Percentiles rank a stretch among this genome's conserved stretches.
Conservation (phyloP, 2,113 vertebrate genomes). For the Poeciliopsis retropinna region DNA sequence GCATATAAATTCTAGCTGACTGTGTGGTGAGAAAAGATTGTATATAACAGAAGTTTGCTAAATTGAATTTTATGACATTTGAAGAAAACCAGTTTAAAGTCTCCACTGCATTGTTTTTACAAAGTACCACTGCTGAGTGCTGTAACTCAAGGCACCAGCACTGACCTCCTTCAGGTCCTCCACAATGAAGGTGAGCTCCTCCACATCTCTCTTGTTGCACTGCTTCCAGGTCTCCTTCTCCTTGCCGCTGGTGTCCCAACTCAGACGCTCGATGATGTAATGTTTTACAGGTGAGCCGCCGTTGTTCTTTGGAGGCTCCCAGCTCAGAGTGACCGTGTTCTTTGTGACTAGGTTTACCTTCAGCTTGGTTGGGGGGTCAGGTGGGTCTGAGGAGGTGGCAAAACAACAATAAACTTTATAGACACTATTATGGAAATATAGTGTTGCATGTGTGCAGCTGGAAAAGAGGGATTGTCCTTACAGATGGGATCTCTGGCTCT, state of each 20-base stretch:
- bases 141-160: not conserved
- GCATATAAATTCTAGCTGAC: too few relatives aligned
- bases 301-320: slow-evolving; percentile 95
- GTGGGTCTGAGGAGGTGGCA: slow-evolving; percentile 83
- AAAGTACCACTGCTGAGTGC: not conserved
- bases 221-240: slow-evolving; percentile 98
- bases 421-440: too few relatives aligned
- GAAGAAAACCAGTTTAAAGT: not conserved
- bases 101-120: not conserved
- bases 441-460: not conserved
- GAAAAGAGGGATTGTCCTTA: slow-evolving; percentile 74
- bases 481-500: slow-evolving; percentile 95
- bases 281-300: slow-evolving; percentile 95
- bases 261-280: slow-evolving; percentile 93
- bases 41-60: too few relatives aligned
- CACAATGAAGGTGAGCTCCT: slow-evolving; percentile 71
- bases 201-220: slow-evolving; percentile 85
- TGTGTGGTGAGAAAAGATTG: too few relatives aligned
- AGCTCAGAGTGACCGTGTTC: slow-evolving; percentile 89
- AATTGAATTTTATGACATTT: too few relatives aligned
- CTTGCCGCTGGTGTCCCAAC: slow-evolving; percentile 92
- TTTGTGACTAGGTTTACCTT: slow-evolving; percentile 94
- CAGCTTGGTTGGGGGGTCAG: slow-evolving; percentile 94
- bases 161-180: slow-evolving; percentile 74
- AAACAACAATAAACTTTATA: not conserved